phyloP scores from a whole-genome alignment of 64 coral and sea anemone species.

The Acropora yongei region DNA sequence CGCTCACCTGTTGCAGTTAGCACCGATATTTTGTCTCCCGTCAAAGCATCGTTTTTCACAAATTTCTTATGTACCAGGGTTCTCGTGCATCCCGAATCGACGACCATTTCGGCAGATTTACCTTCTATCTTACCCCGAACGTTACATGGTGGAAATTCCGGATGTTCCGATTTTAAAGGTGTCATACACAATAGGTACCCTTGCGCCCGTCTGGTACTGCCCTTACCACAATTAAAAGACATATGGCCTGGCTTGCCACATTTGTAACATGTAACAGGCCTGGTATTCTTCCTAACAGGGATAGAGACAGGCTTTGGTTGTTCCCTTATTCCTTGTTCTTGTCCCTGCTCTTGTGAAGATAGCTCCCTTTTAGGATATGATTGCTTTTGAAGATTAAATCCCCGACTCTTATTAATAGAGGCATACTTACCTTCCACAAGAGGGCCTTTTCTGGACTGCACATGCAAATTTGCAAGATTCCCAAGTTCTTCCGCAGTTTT shows the following conservation, averaged over 20 bases:
- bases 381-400: no score
- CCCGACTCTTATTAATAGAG: no score
- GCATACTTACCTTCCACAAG: no score
- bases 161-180: neutral
- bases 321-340: no score
- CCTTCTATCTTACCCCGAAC: neutral
- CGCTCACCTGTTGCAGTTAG: conserved; percentile 14
- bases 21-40: conserved; percentile 1
- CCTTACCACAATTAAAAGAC: neutral
- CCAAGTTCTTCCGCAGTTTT: neutral
- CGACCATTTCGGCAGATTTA: conserved; percentile 1
- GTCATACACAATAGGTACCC: conserved; percentile 22
- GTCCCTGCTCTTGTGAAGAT: no score
- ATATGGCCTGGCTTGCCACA: conserved; percentile 4
- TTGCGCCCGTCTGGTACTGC: neutral
- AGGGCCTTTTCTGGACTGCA: conserved; percentile 18
- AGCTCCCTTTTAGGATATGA: no score
- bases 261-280: neutral
- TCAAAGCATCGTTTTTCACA: neutral
- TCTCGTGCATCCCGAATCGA: neutral
- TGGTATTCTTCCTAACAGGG: neutral
- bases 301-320: neutral
- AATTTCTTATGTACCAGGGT: neutral
- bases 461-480: no score
- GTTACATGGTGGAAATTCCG: neutral